These are phyloP conservation scores for Apantesis nais DNA, from an alignment of 2,888 invertebrate genomes.

Conservation along the genomic window DNA sequence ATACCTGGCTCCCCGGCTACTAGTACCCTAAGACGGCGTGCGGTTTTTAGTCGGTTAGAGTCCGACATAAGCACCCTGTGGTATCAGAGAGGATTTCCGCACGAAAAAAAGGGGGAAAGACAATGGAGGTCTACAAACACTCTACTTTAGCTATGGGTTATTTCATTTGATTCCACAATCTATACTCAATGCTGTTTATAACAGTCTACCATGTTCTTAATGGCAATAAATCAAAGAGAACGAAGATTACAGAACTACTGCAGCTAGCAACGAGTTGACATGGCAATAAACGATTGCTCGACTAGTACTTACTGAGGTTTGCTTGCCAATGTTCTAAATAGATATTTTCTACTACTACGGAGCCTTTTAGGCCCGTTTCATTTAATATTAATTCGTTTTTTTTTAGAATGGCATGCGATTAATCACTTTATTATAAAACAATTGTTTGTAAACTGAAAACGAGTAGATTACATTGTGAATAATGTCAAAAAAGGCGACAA, in stretches of 20 bases:
- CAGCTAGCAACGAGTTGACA: background rate
- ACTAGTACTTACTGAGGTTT: background rate
- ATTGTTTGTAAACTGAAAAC: background rate
- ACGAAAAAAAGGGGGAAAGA: no score
- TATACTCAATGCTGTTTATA: background rate
- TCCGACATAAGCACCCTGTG: no score
- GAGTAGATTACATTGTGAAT: background rate
- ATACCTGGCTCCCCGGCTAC: no score
- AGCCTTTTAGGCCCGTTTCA: background rate
- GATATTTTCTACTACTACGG: background rate
- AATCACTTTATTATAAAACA: no score
- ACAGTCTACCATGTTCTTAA: background rate
- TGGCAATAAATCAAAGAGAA: background rate
- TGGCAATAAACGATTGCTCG: background rate
- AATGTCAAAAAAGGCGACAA: background rate
- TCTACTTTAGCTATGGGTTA: background rate
- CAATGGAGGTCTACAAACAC: no score
- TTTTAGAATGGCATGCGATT: background rate
- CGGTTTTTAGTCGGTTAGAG: no score
- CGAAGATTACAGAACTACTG: background rate
- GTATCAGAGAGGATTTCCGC: no score
- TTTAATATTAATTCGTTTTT: background rate
- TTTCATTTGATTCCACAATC: background rate
- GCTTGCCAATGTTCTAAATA: background rate
- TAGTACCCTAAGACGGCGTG: no score